Evolutionary conservation across 2,113 vertebrate species (phyloP).

Genomic region (Grallaria varia): DNA sequence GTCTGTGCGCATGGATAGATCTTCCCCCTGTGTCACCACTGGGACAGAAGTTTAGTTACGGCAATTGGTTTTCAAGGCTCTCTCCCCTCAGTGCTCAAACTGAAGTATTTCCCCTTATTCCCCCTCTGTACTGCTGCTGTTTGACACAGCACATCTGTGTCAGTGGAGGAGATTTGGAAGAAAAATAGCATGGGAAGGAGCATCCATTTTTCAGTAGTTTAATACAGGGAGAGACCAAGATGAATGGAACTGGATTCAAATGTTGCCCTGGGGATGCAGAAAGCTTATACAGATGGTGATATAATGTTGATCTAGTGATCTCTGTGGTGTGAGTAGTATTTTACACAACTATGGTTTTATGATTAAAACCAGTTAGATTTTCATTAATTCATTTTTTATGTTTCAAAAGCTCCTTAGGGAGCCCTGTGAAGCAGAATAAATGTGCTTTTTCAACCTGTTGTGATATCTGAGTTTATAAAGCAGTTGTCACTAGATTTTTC

Average conservation of each 20-base stretch:
- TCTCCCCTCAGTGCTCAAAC: not conserved
- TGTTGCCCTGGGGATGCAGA: not conserved
- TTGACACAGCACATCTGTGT: not conserved
- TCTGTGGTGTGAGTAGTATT: not conserved
- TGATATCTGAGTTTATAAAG: not conserved
- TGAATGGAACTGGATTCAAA: not conserved
- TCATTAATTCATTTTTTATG: not conserved
- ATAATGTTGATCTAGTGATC: not conserved
- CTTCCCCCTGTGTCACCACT: not conserved
- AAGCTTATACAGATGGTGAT: not conserved
- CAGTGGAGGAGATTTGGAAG: not conserved
- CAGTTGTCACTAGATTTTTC: not conserved
- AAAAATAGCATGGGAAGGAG: not conserved
- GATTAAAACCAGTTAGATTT: not conserved
- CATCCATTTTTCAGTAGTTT: not conserved
- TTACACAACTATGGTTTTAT: not conserved
- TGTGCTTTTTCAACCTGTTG: not conserved
- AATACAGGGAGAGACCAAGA: not conserved
- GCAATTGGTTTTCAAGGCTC: not conserved
- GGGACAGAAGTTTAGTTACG: not conserved
- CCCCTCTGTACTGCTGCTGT: not conserved
- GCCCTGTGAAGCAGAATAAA: not conserved
- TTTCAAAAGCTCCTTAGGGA: not conserved
- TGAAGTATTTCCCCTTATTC: not conserved
- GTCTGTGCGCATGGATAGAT: not conserved